phyloP scores from a whole-genome alignment of 2,113 vertebrate species.

The Chaenogobius annularis region DNA sequence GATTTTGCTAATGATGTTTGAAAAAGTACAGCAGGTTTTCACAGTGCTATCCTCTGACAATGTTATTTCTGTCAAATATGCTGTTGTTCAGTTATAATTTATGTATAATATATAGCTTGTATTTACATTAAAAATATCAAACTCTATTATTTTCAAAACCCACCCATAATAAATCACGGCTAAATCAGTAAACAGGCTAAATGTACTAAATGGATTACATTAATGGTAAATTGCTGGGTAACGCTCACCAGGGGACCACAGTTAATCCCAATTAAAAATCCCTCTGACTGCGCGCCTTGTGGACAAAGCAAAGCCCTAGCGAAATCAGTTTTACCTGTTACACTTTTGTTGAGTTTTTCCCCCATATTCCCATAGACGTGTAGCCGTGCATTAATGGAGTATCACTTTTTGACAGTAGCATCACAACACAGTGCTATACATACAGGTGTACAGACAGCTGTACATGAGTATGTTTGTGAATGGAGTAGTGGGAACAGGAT shows the following conservation, averaged over 20 bases:
- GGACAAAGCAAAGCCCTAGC: constrained; percentile 50
- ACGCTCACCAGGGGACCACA: constrained; percentile 50
- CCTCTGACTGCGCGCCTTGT: constrained; percentile 38
- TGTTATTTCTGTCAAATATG: too few relatives aligned
- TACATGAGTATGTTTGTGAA: constrained; percentile 23
- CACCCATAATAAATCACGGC: constrained; percentile 41
- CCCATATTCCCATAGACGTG: not conserved
- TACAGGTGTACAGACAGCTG: constrained; percentile 21
- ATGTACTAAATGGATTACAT: constrained; percentile 62
- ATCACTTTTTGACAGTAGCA: constrained; percentile 11
- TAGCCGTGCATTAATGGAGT: constrained; percentile 10
- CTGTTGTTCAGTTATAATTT: not conserved
- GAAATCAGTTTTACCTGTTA: constrained; percentile 34
- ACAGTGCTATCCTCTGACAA: too few relatives aligned
- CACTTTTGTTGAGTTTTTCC: constrained; percentile 7
- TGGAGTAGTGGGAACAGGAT: constrained; percentile 61
- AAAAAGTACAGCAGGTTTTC: too few relatives aligned
- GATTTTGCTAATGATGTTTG: too few relatives aligned
- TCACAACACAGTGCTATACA: constrained; percentile 31
- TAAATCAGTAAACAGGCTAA: constrained; percentile 44
- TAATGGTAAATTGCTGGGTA: constrained; percentile 60
- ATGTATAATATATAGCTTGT: not conserved
- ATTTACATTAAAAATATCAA: constrained; percentile 6
- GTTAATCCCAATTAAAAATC: constrained; percentile 68
- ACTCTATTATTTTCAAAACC: constrained; percentile 15